Base-by-base conservation (phyloP, 2,888 invertebrate genomes). In the Pyrgus malvae region DNA sequence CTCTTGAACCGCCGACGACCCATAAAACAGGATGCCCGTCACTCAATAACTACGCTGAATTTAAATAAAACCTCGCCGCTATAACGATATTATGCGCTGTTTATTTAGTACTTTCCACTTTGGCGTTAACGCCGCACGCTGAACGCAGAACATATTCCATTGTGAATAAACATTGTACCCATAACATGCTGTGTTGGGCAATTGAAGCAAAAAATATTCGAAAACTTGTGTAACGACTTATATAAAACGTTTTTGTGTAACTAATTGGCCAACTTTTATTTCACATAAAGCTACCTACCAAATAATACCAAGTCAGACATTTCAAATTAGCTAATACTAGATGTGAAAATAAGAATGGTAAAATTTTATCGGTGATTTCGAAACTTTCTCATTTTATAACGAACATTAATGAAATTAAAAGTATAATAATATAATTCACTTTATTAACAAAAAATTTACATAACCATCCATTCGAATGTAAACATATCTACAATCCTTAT, bases 1-100 rank as follows among this genome's bases (percentile, higher is more conserved):
- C 80, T 83, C 81, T 80, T 75, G 75, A 80, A 78, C 76, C 75
- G 83, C 84, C 89, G 85, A 79, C 87, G 75, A 78, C 72, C 78
- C 76, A 79, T 83, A 81, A 85, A 83, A 83, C 83, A 85, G 82
- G 81, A 85, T 81, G 80, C 83, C 78, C 73, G 80, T 80, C 85
- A 82, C 80, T 85, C 84, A 83, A 84, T 82, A 80, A 78, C 80
- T 71, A 76, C 72, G 74, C 69, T 78, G 74, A 75, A 86, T 87
- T 84, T 82, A 79, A 86, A 86, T 83, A 81, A 78, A 81, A 76
- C 67, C 68, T 70, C 67, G 63, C 57, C 37, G 42, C 48, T 51
- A 56, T 48, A 54, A 54, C 48, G 38, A 66, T 51, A 58, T 56
- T 59, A 66, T 61, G 57, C 48, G 56, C 57, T 59, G 44, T 64